Base-by-base conservation (phyloP, 1,140 invertebrate genomes). In the Hirudo medicinalis region DNA sequence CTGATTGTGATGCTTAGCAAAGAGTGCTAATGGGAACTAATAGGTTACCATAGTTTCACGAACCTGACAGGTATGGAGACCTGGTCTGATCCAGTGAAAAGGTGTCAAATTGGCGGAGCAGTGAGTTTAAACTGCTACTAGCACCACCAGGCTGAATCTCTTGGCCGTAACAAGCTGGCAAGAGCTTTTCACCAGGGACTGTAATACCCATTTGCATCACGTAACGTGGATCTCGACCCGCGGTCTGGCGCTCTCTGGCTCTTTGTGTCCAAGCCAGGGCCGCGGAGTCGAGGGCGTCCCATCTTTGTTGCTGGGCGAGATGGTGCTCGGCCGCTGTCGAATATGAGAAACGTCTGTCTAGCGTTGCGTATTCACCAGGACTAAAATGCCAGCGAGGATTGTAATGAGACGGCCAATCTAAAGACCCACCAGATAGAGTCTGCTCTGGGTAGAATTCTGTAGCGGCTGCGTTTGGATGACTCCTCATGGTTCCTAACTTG, bases 321-420 rank as follows among this genome's bases (percentile, higher is more conserved):
- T 63, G 57, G 8, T 63, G 57, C 13, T 63, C 57, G 57, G 57
- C 57, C 22, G 57, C 57, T 25, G 57, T 63, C 29, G 57, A 63
- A 63, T 63, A 63, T 63, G 57, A 63, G 29, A 70, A 70, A n/a
- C 69, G 19, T n/a, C 69, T 36, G n/a, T 53, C 69, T 49, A 70
- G 53, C n/a, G 69, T 70, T n/a, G 69, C 69, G 54, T 70, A 53
- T 29, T 70, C 69, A 32, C 57, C 57, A 6, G 57, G 57, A 63
- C 57, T 63, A 32, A 63, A 63, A 32, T 63, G 57, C 57, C 57
- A 63, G 29, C 57, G 57, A 25, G 57, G 57, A 63, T 63, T 63
- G 57, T 63, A 63, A 63, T 63, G 57, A 32, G 57, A 63, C 22
- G 57, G 57, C 57, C 57, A 63, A 32, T 63, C 57, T 22, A 63